Conservation (phyloP, 2,113 vertebrate genomes). For the Xiphophorus maculatus region DNA sequence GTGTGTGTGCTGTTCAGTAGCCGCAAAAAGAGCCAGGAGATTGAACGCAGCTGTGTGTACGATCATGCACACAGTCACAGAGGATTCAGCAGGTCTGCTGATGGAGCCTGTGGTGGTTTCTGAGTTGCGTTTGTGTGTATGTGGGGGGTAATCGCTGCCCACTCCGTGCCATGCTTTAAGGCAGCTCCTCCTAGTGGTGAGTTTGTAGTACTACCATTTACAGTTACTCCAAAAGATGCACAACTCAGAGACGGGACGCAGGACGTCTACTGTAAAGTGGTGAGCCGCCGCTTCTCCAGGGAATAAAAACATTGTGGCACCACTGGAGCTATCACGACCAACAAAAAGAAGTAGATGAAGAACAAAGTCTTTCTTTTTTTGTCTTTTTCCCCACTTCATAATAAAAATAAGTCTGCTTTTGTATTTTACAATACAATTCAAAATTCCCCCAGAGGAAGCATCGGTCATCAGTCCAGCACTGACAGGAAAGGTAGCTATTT, state of each 20-base stretch:
- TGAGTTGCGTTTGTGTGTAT: conserved; percentile 53
- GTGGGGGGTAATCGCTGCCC: conserved; percentile 31
- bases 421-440: conserved; percentile 99
- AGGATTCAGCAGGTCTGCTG: conserved; percentile 56
- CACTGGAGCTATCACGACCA: conserved; percentile 62
- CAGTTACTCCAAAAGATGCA: conserved; percentile 66
- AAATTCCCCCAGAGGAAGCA: conserved; percentile 95
- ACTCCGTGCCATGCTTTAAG: conserved; percentile 40
- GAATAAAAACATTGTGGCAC: conserved; percentile 64
- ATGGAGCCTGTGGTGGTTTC: conserved; percentile 52
- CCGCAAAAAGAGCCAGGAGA: conserved; percentile 62
- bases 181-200: conserved; percentile 65
- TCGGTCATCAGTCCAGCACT: conserved; percentile 90
- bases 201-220: conserved; percentile 71
- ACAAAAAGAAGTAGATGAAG: conserved; percentile 66
- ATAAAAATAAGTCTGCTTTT: conserved; percentile 99
- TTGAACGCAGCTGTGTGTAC: conserved; percentile 54
- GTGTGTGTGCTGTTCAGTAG: conserved; percentile 68
- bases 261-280: conserved; percentile 64
- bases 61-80: conserved; percentile 62
- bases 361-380: conserved; percentile 80
- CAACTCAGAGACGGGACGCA: conserved; percentile 62
- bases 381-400: conserved; percentile 89
- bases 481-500: conserved; percentile 68
- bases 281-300: conserved; percentile 59